phyloP scores from a whole-genome alignment of 2,113 vertebrate species.

The Alaudala cheleensis region DNA sequence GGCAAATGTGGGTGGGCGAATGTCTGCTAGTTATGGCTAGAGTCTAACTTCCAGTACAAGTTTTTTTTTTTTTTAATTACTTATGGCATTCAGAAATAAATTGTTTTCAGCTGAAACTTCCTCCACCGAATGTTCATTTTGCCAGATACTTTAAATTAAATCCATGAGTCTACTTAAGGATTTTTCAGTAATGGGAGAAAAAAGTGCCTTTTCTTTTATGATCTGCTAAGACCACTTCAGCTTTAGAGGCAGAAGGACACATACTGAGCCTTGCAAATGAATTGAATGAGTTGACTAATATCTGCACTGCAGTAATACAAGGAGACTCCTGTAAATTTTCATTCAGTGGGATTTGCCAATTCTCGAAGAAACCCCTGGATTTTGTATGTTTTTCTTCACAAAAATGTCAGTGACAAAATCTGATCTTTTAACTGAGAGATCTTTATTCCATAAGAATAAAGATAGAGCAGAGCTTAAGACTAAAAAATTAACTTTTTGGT shows the following conservation, averaged over 20 bases:
- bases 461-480: not conserved
- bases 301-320: not conserved
- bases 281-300: not conserved
- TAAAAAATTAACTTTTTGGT: not conserved
- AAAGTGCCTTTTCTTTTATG: not conserved
- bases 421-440: not conserved
- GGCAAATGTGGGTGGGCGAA: not conserved
- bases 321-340: not conserved
- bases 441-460: not conserved
- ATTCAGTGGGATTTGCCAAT: not conserved
- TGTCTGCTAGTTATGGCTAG: not conserved
- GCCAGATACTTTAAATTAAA: conserved; percentile 15
- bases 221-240: conserved; percentile 8
- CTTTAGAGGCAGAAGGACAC: not conserved
- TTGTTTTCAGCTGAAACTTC: conserved; percentile 26
- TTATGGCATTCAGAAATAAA: not conserved
- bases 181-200: not conserved
- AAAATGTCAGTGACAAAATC: not conserved
- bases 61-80: not conserved
- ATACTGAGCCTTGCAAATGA: not conserved
- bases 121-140: not conserved
- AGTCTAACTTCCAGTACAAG: not conserved
- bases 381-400: not conserved
- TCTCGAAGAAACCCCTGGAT: not conserved
- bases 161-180: not conserved